Evolutionary conservation across 2,113 vertebrate genomes (phyloP), one percentile per base, ranked within the genome.

Genomic region (Drymodes brunneopygia): DNA sequence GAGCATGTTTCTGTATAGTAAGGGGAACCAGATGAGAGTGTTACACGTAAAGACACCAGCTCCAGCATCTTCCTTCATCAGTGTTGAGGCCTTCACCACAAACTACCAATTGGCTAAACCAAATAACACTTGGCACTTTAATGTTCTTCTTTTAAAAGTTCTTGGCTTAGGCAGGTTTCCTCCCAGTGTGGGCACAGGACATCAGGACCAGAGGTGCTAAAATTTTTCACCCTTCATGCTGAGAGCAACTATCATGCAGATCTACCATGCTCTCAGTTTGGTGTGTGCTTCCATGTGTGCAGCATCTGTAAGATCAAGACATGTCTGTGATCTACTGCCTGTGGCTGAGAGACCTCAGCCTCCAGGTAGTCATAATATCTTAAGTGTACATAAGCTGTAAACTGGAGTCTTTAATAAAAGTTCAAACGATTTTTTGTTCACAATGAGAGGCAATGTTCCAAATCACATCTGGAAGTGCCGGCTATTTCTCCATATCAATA

Each of bases 401-500:
- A 38, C 10, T 42, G 10, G 4, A 62, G 11, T 14, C 28, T 81
- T 92, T 40, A 65, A 47, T 62, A 62, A 66, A 92, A 86, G 20
- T 65, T 80, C 35, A 90, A 85, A 80, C 2, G 3, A 36, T 7
- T 58, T 40, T 92, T 67, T 72, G 28, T 72, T 92, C 74, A 62
- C 29, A 33, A 4, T 19, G 22, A 29, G 10, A 50, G 16, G 22
- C 61, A 97, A 15, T 54, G 56, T 66, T 95, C 74, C 71, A 88
- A 90, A 81, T 56, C 24, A 80, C 74, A 64, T 64, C 14, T 73
- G 62, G 20, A 83, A 80, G 38, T 33, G 31, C 15, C 71, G 80
- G 33, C 5, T 64, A 53, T 87, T 93, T 82, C 48, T 87, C 36
- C 67, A 6, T 81, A 57, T 75, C 65, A 69, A 69, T 90, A 90